A percentile compares a stretch with the other conserved stretches of the same genome.
Evolutionary conservation across 2,797 vertebrate species (phyloP).

Genomic region (Mycteria americana): DNA sequence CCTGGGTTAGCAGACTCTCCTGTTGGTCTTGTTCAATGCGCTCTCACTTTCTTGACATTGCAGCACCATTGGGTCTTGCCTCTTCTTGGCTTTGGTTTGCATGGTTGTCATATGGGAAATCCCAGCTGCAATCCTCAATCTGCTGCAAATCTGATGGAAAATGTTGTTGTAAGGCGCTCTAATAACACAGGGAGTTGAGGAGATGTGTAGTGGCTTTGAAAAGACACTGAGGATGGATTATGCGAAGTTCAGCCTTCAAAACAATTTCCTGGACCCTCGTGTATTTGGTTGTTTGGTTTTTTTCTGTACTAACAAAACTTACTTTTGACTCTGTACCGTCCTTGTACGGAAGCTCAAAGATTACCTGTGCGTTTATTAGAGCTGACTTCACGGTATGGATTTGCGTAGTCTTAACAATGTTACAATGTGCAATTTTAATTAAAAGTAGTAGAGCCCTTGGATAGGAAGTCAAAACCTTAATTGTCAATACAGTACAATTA

Average conservation of each 20-base stretch:
- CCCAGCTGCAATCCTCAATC: not conserved
- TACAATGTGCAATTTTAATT: not conserved
- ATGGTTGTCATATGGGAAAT: not conserved
- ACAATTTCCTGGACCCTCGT: not conserved
- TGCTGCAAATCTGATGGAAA: not conserved
- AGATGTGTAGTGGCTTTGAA: not conserved
- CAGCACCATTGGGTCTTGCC: rapidly evolving
- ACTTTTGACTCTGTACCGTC: not conserved
- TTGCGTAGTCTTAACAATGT: not conserved
- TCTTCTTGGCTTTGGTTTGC: not conserved
- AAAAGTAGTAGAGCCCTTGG: not conserved
- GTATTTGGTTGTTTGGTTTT: not conserved
- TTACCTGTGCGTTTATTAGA: not conserved
- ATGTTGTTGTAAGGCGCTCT: rapidly evolving
- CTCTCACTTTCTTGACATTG: not conserved
- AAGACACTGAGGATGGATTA: not conserved
- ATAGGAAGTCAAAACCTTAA: not conserved
- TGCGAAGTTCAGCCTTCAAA: not conserved
- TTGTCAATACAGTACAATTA: not conserved
- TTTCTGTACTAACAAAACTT: not conserved
- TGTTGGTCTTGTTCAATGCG: not conserved
- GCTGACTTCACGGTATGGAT: not conserved
- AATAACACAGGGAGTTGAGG: not conserved
- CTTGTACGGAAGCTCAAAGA: not conserved
- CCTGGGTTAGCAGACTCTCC: not conserved